These are phyloP conservation scores for Zaprionus obscuricornis DNA, from an alignment of 2,888 invertebrate species.

Conservation along the genomic window DNA sequence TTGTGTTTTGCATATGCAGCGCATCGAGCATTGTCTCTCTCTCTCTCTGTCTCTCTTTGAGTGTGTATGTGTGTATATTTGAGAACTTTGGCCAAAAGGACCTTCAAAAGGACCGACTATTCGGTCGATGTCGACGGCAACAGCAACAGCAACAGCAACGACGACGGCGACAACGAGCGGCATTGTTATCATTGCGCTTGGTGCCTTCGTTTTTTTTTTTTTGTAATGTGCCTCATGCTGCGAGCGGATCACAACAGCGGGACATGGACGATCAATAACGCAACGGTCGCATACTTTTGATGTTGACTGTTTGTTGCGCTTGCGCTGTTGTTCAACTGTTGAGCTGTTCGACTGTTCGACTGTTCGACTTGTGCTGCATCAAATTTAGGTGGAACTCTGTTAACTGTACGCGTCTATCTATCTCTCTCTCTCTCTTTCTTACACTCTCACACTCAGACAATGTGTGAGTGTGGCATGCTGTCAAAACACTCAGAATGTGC, in stretches of 20 bases:
- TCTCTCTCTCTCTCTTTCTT: not conserved
- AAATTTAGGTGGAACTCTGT: conserved; percentile 70
- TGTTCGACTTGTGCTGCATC: conserved; percentile 56
- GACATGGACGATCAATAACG: conserved; percentile 72
- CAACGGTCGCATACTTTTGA: conserved; percentile 63
- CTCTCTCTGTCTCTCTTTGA: not conserved
- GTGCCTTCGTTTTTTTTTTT: too few species aligned
- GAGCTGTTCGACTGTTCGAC: too few species aligned
- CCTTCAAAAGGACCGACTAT: conserved; percentile 61
- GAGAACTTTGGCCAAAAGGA: conserved; percentile 60
- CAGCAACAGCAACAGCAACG: conserved; percentile 31
- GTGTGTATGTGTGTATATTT: conserved; percentile 4
- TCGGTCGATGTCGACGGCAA: conserved; percentile 1
- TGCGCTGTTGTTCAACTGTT: too few species aligned
- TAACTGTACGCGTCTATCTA: conserved; percentile 13
- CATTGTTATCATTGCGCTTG: conserved; percentile 58
- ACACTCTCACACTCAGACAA: too few species aligned
- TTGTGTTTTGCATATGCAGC: conserved; percentile 71
- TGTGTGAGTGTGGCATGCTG: conserved; percentile 49
- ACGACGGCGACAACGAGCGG: conserved; percentile 51
- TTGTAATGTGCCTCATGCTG: conserved; percentile 67
- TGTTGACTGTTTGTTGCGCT: conserved; percentile 33
- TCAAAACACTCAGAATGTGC: conserved; percentile 71
- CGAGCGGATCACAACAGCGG: conserved; percentile 78
- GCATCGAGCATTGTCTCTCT: conserved; percentile 29